Base-by-base conservation (phyloP, 2,888 invertebrate genomes). In the Aspidiotus rigidus region DNA sequence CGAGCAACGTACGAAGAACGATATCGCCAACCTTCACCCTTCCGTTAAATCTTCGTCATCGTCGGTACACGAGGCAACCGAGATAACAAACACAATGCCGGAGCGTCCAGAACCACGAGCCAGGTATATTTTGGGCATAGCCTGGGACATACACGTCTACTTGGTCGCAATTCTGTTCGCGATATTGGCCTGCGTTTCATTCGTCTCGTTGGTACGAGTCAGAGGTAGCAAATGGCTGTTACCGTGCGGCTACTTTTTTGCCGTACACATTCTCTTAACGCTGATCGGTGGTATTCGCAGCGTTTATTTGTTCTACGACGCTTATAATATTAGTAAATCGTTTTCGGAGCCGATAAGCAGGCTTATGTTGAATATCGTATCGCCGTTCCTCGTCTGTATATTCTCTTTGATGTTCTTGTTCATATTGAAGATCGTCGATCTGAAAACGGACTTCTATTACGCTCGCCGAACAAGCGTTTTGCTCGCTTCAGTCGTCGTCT, bases 61-160 rank as follows among this genome's bases (percentile, higher is more conserved):
- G 17, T 56, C 61, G 17, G n/a, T 71, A 16, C 66, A 64, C 11
- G 70, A 73, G 59, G 71, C 72, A 13, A 73, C 70, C 71, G 74
- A 74, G 70, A 72, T 73, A 74, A 74, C 71, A 15, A 73, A 72
- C 15, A 73, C 74, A 8, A 70, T 74, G 63, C 73, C 73, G 28
- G 74, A 74, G 54, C 71, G 72, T 40, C 74, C 75, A n/a, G 75
- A 75, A 70, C 75, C 75, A 1, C 72, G 75, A 56, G 74, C 74
- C 39, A 73, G 75, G 15, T 74, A 75, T 64, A 74, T 76, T 56
- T 90, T 90, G 87, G 84, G 88, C 0, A 86, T 90, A 73, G 92
- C 91, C 1, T 94, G 93, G 94, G 90, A 93, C 75, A 84, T 93
- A 9, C 94, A 95, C 77, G 88, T 94, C 7, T 95, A 94, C 79